Conservation (phyloP, 2,888 invertebrate genomes). For the Cryptocephalus primarius region DNA sequence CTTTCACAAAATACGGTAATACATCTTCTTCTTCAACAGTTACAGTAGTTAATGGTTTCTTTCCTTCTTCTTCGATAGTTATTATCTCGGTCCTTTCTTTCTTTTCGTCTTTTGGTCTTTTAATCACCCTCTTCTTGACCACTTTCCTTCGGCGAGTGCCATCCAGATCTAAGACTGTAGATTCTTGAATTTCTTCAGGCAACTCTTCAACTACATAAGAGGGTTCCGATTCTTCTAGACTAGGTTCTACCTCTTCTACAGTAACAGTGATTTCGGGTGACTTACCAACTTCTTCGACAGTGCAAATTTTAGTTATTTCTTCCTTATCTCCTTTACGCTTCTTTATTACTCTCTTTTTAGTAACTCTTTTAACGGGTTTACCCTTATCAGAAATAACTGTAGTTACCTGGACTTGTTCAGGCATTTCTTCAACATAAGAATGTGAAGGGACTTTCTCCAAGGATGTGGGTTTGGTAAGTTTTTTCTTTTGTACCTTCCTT, state of each 20-base stretch:
- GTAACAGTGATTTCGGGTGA: constrained; percentile 20
- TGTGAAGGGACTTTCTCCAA: not conserved
- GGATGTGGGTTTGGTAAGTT: no score
- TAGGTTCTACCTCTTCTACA: constrained; percentile 15
- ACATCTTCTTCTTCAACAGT: constrained; percentile 22
- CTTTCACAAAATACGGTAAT: constrained; percentile 14
- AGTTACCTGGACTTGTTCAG: constrained; percentile 23
- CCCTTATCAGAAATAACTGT: constrained; percentile 16
- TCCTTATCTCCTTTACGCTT: constrained; percentile 30
- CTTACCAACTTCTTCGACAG: constrained; percentile 22
- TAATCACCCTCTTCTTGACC: constrained; percentile 27
- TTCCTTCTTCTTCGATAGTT: constrained; percentile 29
- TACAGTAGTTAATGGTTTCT: constrained; percentile 25
- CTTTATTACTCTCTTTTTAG: constrained; percentile 26
- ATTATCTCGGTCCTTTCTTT: constrained; percentile 23
- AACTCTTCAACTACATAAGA: constrained; percentile 25
- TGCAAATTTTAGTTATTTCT: constrained; percentile 25
- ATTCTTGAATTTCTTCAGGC: constrained; percentile 24
- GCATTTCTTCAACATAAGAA: constrained; percentile 19
- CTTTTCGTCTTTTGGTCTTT: constrained; percentile 24
- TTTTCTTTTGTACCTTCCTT: constrained; percentile 23
- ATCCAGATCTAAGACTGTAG: not conserved
- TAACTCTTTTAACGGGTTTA: constrained; percentile 21
- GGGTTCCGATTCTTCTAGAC: constrained; percentile 12
- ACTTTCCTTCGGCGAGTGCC: constrained; percentile 18